A percentile compares a stretch with the other conserved stretches of the same genome.
These are phyloP conservation scores for Isaurus tuberculatus DNA, from an alignment of 92 coral and sea anemone genomes.

Conservation along the genomic window DNA sequence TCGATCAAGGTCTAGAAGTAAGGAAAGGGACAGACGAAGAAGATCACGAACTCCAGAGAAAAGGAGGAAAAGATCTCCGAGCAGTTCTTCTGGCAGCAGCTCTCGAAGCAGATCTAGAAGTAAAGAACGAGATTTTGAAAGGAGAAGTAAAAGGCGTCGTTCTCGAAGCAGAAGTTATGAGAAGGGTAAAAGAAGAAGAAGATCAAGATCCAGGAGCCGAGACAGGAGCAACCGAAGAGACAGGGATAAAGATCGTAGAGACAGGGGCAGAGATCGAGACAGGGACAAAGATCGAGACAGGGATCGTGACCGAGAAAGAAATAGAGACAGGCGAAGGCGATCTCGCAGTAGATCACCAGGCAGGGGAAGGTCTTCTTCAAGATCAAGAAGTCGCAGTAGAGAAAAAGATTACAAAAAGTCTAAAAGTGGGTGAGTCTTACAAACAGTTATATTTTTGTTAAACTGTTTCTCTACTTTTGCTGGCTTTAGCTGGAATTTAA, in stretches of 20 bases:
- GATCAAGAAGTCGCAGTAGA: conserved; percentile 81
- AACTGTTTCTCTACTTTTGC: too few species aligned
- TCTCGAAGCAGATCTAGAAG: conserved; percentile 76
- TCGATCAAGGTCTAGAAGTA: conserved; percentile 68
- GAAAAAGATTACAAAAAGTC: conserved; percentile 84
- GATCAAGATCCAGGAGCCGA: conserved; percentile 50
- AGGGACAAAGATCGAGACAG: conserved; percentile 52
- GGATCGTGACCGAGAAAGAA: conserved; percentile 62
- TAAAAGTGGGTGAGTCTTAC: conserved; percentile 73
- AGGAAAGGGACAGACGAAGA: conserved; percentile 60
- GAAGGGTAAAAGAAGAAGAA: conserved; percentile 66
- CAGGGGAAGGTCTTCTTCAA: conserved; percentile 68
- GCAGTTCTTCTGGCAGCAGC: conserved; percentile 68
- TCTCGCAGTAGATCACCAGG: conserved; percentile 77
- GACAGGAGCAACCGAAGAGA: conserved; percentile 26
- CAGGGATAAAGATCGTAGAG: conserved; percentile 28
- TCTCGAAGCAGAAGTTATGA: conserved; percentile 85
- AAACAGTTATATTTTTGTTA: too few species aligned
- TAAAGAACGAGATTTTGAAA: conserved; percentile 58
- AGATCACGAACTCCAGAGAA: conserved; percentile 42
- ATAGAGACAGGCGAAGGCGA: conserved; percentile 74
- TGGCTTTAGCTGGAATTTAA: too few species aligned
- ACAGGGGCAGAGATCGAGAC: conserved; percentile 5
- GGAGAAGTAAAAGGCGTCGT: conserved; percentile 50
- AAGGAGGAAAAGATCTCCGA: conserved; percentile 60